These are phyloP conservation scores for Helarctos malayanus DNA, from an alignment of 2,797 vertebrate genomes.

Conservation along the genomic window DNA sequence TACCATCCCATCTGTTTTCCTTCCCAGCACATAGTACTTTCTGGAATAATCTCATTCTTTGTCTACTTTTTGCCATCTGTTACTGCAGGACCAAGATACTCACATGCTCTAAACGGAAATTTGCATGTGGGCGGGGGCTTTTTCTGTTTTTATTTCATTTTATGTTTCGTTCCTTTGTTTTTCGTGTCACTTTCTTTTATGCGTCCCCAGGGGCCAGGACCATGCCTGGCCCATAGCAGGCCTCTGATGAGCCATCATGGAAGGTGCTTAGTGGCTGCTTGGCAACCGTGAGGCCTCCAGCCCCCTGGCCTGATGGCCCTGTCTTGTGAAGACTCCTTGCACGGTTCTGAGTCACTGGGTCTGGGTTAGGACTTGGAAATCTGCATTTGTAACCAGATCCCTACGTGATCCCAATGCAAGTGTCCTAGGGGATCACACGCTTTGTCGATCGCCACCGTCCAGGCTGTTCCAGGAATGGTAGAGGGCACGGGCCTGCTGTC, in stretches of 20 bases:
- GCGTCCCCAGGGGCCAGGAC: neutral
- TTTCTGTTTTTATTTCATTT: conserved; percentile 5
- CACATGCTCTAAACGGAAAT: neutral
- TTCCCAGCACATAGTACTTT: neutral
- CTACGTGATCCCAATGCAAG: fast-evolving
- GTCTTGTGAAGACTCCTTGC: neutral
- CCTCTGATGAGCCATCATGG: fast-evolving
- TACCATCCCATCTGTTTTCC: neutral
- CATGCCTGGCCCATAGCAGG: too few relatives aligned
- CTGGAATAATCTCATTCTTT: neutral
- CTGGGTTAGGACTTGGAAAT: neutral
- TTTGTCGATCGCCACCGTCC: fast-evolving
- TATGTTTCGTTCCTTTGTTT: neutral
- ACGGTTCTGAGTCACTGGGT: neutral
- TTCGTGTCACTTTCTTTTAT: neutral
- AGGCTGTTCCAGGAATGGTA: fast-evolving
- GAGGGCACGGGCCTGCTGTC: fast-evolving
- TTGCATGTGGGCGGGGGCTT: neutral
- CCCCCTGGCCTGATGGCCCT: fast-evolving
- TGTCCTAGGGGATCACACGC: neutral
- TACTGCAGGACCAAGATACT: neutral
- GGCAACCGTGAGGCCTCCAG: neutral
- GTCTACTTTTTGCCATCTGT: neutral
- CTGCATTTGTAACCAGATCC: neutral
- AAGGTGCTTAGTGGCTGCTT: neutral